phyloP scores from a whole-genome alignment of 2,888 invertebrate species.

The Synergus japonicus region DNA sequence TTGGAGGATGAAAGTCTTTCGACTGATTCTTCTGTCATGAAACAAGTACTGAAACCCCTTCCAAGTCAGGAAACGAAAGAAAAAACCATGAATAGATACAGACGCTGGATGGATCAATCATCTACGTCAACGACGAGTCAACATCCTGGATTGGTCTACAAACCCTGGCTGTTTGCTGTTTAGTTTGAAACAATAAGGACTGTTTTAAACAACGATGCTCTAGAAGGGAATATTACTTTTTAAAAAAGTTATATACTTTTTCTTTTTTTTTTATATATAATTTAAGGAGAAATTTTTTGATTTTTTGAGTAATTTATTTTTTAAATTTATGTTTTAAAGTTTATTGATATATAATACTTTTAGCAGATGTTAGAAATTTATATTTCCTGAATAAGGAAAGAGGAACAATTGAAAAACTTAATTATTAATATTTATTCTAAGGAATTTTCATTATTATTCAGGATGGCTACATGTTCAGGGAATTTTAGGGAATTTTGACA shows the following conservation, averaged over 20 bases:
- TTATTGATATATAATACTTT: background rate
- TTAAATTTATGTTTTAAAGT: too few relatives aligned
- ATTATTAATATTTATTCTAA: background rate
- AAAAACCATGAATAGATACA: background rate
- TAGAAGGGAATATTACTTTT: background rate
- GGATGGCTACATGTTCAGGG: too few relatives aligned
- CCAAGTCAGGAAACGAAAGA: background rate
- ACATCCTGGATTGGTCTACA: slow-evolving; percentile 14
- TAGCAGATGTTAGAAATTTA: background rate
- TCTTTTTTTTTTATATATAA: too few relatives aligned
- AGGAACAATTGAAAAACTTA: background rate
- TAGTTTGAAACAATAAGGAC: background rate
- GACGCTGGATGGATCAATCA: slow-evolving; percentile 2
- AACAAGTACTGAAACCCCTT: background rate
- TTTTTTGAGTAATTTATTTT: background rate
- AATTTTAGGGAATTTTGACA: too few relatives aligned
- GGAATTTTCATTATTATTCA: background rate
- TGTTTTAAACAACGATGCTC: background rate
- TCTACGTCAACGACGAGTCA: slow-evolving; percentile 28
- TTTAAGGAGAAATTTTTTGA: too few relatives aligned
- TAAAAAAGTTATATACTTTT: background rate
- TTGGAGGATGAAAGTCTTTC: background rate
- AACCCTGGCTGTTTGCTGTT: slow-evolving; percentile 30
- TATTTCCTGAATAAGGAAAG: background rate
- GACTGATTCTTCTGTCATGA: background rate